Evolutionary conservation across 2,888 invertebrate genomes (phyloP), one percentile per base, ranked within the genome.

Genomic region (Ophioninae sp.): DNA sequence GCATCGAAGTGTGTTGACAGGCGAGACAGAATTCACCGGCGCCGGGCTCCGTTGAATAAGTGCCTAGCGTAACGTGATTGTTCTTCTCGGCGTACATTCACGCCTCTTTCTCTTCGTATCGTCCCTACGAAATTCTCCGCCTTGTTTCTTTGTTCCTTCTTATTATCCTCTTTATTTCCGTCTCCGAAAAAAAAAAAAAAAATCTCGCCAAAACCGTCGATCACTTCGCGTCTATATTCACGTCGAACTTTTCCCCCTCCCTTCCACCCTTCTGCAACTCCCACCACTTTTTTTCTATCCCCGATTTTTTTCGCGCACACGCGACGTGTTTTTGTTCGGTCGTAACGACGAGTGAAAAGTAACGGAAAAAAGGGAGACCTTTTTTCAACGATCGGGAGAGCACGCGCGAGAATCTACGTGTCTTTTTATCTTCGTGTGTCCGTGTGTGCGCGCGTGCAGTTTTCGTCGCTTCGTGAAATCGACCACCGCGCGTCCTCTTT

Each of bases 1-100:
- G 87, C 92, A 92, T 92, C 90, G 91, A 91, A 89, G 88, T 89
- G 87, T 89, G 88, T 83, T 87, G 88, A 74, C 89, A 88, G 86
- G 87, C 88, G 81, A 88, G 86, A 86, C 88, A 87, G 67, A 89
- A 85, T 76, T 87, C 87, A 82, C 85, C 87, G 85, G 83, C 84
- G 83, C 81, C 86, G 85, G 88, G 86, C 86, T 86, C 81, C 83
- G 88, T 82, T 81, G 86, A 87, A 85, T 86, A 86, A 86, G 84
- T 87, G 87, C 81, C 84, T 86, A 86, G 88, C 88, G 87, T 88
- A 85, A 85, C 83, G 77, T 85, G 87, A 72, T 85, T 81, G 70
- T 82, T 85, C 86, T 86, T 87, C 86, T 88, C 86, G 86, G 84
- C 85, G 88, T 87, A 88, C 89, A 89, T 89, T 85, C 89, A 85